A percentile compares a stretch with the other conserved stretches of the same genome.
Conservation (phyloP, 2,797 vertebrate genomes). For the Falco peregrinus region DNA sequence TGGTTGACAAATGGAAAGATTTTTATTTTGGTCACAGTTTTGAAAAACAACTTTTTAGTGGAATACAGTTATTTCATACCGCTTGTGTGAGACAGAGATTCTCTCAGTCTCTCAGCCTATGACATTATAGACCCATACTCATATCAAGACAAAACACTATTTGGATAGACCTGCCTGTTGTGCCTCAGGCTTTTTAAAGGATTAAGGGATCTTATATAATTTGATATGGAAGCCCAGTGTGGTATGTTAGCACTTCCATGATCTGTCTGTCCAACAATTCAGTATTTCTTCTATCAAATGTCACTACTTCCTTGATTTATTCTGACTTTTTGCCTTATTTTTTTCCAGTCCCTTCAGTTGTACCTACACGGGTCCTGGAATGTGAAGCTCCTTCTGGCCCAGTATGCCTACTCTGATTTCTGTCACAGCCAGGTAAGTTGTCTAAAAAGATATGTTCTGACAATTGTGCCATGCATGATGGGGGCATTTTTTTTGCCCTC, state of each 20-base stretch:
- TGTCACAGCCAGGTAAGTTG: not conserved
- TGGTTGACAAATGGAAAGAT: not conserved
- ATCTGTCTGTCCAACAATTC: not conserved
- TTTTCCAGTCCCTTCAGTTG: not conserved
- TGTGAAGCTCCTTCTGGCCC: fast-evolving
- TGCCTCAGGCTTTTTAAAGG: not conserved
- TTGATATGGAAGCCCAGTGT: not conserved
- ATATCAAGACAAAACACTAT: fast-evolving
- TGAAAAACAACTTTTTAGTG: not conserved
- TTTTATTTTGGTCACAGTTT: not conserved
- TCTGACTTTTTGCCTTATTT: not conserved
- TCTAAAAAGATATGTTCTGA: not conserved
- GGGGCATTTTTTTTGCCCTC: not conserved
- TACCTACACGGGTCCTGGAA: not conserved
- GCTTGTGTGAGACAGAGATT: not conserved
- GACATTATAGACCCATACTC: not conserved
- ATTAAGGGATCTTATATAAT: not conserved
- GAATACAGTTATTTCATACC: not conserved
- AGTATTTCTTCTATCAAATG: not conserved
- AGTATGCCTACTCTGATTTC: not conserved
- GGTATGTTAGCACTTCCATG: not conserved
- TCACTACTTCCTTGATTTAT: not conserved
- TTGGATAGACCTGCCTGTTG: not conserved
- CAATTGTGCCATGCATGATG: not conserved
- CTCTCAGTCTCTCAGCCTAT: not conserved